Conservation (phyloP, 2,888 invertebrate genomes). For the Chrysolina oricalcia region DNA sequence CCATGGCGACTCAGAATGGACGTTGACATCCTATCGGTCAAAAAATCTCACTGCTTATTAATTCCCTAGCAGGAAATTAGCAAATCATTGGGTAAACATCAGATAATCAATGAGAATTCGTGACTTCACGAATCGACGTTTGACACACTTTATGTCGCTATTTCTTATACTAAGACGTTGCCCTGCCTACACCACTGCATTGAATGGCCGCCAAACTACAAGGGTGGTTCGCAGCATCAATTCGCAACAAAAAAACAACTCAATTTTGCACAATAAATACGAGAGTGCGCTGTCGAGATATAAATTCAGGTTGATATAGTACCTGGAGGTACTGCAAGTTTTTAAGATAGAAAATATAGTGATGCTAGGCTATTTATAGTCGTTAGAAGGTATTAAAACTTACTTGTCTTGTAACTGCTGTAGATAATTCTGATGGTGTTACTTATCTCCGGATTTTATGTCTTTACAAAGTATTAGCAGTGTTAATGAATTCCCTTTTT, state of each 20-base stretch:
- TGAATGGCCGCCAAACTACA: constrained; percentile 2
- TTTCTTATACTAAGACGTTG: neutral
- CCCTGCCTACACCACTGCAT: neutral
- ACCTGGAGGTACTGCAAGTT: neutral
- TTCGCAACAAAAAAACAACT: neutral
- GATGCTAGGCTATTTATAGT: constrained; percentile 27
- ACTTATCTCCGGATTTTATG: constrained; percentile 21
- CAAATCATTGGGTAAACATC: constrained; percentile 17
- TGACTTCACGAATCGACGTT: neutral
- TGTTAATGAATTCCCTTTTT: constrained; percentile 4
- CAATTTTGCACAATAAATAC: neutral
- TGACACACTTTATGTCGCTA: constrained; percentile 1
- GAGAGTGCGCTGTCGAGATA: neutral
- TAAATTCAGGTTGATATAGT: constrained; percentile 7
- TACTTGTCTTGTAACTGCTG: constrained; percentile 23
- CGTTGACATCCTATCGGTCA: neutral
- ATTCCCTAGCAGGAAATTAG: constrained; percentile 10
- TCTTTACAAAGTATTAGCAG: constrained; percentile 1
- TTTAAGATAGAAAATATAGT: constrained; percentile 14
- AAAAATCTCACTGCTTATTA: constrained; percentile 9
- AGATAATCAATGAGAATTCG: constrained; percentile 1
- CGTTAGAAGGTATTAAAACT: constrained; percentile 13
- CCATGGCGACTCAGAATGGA: neutral
- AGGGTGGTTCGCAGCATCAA: constrained; percentile 8
- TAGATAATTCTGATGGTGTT: constrained; percentile 15